Base-by-base conservation (phyloP, 2,888 invertebrate species). In the Drosophila atripex region DNA sequence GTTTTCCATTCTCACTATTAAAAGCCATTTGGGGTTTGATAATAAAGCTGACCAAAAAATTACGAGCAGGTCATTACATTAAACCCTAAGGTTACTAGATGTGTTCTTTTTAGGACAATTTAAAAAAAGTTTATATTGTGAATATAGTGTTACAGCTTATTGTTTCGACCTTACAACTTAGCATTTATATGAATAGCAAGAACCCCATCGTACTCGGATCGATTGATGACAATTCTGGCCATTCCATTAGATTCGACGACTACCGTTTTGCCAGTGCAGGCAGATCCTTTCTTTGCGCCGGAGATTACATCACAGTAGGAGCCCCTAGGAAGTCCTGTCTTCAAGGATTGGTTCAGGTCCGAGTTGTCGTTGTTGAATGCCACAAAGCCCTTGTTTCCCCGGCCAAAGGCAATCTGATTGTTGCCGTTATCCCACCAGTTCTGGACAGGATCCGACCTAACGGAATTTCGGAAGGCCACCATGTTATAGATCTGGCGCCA, bases 371-470 rank as follows among this genome's bases (percentile, higher is more conserved):
- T 41, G 18, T 41, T 41, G 18, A 41, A 41, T 16, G 39, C 39
- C 16, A 41, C 16, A 16, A 41, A 41, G 3, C 93, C 96, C 71
- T 92, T 93, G 54, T 93, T 93, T 0, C 96, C 96, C 11, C 97
- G 94, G 79, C 96, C 95, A 92, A 97, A 97, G 0, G 97, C 95
- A 56, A 97, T 97, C 92, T 97, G 97, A 89, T 96, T 95, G 89
- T 93, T 93, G 8, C 94, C 94, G 76, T 96, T 96, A 83, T 95
- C 95, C 96, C 96, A 97, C 96, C 96, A 97, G 88, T 94, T 93
- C 45, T 92, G 92, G 0, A 95, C 1, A 0, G 84, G 90, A 0
- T 94, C 93, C 21, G 92, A 93, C 6, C 92, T 92, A 0, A 94
- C 96, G 0, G 93, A 93, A 86, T 96, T 96, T 63, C 95, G 93